Base-by-base conservation (phyloP, 2,797 vertebrate genomes). In the Brachymystax lenok region DNA sequence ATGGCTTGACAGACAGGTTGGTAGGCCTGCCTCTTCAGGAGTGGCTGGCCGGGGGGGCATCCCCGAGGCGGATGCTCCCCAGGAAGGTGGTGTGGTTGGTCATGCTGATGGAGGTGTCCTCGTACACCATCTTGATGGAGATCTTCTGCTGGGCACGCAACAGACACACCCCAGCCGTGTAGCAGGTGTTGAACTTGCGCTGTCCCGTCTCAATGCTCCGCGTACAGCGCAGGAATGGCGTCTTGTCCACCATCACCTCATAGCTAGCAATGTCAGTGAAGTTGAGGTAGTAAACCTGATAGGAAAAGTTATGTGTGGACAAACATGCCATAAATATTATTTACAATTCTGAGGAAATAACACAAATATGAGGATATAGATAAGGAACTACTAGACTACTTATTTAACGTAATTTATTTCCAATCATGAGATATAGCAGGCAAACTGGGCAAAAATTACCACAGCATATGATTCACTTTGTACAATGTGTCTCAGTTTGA, bases 101-200 rank as follows among this genome's bases (percentile, higher is more conserved):
- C 96, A 97, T 97, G 85, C 96, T 96, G 89, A 97, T 95, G 77
- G 96, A 96, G 88, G 96, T 97, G 91, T 96, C 96, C 0, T 95
- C 95, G 0, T 97, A 95, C 40, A 96, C 95, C 96, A 97, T 96
- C 80, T 96, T 95, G 74, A 97, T 95, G 0, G 95, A 94, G 0
- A 97, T 95, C 91, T 95, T 96, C 93, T 97, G 96, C 79, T 93
- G 90, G 66, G 96, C 96, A 67, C 94, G 95, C 73, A 97, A 93
- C 75, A 94, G 92, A 88, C 95, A 96, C 74, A 96, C 95, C 0
- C 96, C 96, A 0, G 95, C 95, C 0, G 96, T 97, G 83, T 96
- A 97, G 84, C 96, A 97, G 13, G 96, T 97, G 83, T 97, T 97
- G 91, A 96, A 96, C 92, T 96, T 96, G 87, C 95, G 95, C 92